Evolutionary conservation across 2,888 invertebrate species (phyloP).

Genomic region (Coronaproctus castanopsis): DNA sequence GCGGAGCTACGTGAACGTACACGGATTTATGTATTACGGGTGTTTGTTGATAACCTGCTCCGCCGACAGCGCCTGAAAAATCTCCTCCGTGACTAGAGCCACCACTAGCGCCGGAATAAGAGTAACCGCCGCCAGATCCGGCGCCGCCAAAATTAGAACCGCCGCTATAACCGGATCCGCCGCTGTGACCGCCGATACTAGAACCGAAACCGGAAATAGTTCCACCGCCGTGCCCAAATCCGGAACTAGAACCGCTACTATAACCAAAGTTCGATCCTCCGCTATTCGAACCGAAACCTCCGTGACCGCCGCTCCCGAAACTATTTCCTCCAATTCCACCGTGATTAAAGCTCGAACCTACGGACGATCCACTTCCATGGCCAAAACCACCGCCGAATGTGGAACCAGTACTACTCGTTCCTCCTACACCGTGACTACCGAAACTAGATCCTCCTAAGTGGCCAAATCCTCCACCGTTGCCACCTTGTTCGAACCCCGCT

Average conservation of each 20-base stretch:
- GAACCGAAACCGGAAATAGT: conserved; percentile 1
- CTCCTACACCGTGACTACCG: not conserved
- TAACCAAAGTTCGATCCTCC: not conserved
- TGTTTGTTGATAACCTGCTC: conserved; percentile 7
- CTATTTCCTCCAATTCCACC: not conserved
- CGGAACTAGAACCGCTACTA: not conserved
- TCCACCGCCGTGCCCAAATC: conserved; percentile 3
- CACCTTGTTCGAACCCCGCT: too few species aligned
- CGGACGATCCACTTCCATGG: not conserved
- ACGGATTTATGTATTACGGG: conserved; percentile 21
- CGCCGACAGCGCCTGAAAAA: not conserved
- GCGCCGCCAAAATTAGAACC: conserved; percentile 3
- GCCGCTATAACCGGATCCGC: conserved; percentile 1
- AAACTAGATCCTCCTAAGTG: not conserved
- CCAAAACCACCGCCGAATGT: not conserved
- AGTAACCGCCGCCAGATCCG: conserved; percentile 3
- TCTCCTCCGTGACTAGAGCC: not conserved
- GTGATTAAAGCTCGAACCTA: not conserved
- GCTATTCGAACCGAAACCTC: not conserved
- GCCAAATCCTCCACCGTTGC: not conserved
- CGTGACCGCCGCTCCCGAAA: not conserved
- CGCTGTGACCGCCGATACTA: conserved; percentile 6
- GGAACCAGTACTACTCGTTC: not conserved
- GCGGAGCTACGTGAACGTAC: conserved; percentile 22
- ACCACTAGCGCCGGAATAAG: not conserved